A percentile compares a stretch with the other conserved stretches of the same genome.
Evolutionary conservation across 2,113 vertebrate genomes (phyloP).

Genomic region (Carassius gibelio): DNA sequence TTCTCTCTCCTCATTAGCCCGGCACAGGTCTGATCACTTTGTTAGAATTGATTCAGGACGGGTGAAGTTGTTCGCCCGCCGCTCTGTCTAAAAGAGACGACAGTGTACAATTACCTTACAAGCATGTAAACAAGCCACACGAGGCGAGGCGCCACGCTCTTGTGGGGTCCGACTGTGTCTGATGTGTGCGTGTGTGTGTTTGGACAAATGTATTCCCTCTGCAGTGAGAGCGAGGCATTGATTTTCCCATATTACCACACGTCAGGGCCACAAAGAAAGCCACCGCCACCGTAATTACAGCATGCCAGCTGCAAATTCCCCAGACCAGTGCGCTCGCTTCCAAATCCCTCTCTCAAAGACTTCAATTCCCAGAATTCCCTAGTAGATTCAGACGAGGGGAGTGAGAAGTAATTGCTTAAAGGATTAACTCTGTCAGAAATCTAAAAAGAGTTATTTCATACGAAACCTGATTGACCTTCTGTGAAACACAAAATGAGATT

Average conservation of each 20-base stretch:
- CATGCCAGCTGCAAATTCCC: conserved; percentile 14
- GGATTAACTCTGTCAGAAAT: no score
- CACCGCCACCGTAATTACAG: conserved; percentile 41
- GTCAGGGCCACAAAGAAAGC: conserved; percentile 37
- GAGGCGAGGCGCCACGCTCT: neutral
- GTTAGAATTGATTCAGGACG: conserved; percentile 40
- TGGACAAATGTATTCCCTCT: conserved; percentile 44
- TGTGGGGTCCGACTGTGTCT: conserved; percentile 16
- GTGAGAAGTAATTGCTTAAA: conserved; percentile 1
- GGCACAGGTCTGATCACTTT: conserved; percentile 43
- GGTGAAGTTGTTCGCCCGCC: conserved; percentile 41
- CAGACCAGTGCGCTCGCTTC: neutral
- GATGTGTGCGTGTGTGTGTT: conserved; percentile 17
- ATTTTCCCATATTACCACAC: conserved; percentile 46
- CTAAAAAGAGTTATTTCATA: no score
- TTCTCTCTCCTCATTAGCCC: conserved; percentile 42
- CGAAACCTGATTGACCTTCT: no score
- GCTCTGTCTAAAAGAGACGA: conserved; percentile 23
- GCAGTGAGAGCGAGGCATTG: conserved; percentile 32
- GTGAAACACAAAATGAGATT: neutral
- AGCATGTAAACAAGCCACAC: conserved; percentile 41
- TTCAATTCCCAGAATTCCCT: conserved; percentile 24
- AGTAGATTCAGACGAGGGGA: neutral
- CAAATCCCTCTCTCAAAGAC: conserved; percentile 3
- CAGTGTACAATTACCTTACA: conserved; percentile 42